A percentile compares a stretch with the other conserved stretches of the same genome.
Evolutionary conservation across 37 sponge, comb jelly and placozoan genomes (phyloP).

Genomic region (Trichoplax adhaerens): DNA sequence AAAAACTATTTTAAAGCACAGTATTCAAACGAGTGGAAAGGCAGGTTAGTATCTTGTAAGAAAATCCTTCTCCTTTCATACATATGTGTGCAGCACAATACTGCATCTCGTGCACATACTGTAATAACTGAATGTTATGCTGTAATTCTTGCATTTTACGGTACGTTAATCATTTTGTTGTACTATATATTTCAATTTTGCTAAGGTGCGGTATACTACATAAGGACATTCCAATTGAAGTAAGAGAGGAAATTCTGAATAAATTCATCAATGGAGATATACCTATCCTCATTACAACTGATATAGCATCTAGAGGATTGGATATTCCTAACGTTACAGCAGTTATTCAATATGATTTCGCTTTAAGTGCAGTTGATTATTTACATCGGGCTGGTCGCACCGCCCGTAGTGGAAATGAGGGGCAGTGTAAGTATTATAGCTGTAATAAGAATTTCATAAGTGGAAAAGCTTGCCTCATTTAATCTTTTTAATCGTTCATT

Average conservation of each 20-base stretch:
- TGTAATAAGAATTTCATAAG: too few species aligned
- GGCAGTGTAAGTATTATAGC: constrained; percentile 27
- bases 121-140: background rate
- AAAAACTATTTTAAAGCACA: background rate
- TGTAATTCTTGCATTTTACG: background rate
- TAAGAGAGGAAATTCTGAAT: constrained; percentile 16
- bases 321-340: constrained; percentile 41
- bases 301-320: constrained; percentile 51
- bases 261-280: constrained; percentile 22
- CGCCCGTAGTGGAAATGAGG: constrained; percentile 43
- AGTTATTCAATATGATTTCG: constrained; percentile 74
- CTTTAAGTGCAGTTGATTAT: constrained; percentile 43
- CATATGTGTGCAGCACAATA: background rate
- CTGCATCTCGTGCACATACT: background rate
- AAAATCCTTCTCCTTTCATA: constrained; percentile 16
- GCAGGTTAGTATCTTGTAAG: too few species aligned
- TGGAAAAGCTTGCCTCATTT: too few species aligned
- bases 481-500: too few species aligned
- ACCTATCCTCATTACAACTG: constrained; percentile 38
- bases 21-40: too few species aligned
- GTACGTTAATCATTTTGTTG: background rate
- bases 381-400: constrained; percentile 74
- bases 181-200: constrained; percentile 5
- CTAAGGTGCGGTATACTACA: constrained; percentile 14
- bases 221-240: constrained; percentile 4